Conservation (phyloP, 2,797 vertebrate genomes). For the Urocyon cinereoargenteus region DNA sequence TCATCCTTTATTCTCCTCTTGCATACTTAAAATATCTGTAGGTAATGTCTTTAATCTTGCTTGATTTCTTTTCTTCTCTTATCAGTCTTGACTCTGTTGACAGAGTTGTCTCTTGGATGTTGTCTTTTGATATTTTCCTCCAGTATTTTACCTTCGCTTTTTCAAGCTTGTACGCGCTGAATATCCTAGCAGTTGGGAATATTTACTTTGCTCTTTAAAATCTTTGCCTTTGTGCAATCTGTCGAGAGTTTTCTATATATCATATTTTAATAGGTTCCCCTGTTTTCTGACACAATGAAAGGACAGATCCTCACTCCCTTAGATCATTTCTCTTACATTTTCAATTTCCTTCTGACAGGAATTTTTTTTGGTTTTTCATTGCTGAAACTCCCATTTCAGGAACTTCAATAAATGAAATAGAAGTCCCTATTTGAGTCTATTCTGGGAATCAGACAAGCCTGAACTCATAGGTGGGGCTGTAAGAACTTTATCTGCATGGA, state of each 20-base stretch:
- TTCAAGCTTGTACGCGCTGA: background rate
- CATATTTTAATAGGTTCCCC: background rate
- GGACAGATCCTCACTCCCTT: background rate
- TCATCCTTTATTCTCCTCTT: slow-evolving; percentile 9
- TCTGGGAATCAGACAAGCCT: background rate
- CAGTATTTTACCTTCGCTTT: slow-evolving; percentile 9
- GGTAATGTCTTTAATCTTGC: slow-evolving; percentile 58
- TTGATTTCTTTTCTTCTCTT: background rate
- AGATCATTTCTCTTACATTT: slow-evolving; percentile 28
- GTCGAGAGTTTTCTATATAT: background rate
- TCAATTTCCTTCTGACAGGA: slow-evolving; percentile 38
- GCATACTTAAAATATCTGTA: background rate
- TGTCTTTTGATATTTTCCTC: slow-evolving; percentile 59
- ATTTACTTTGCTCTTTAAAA: slow-evolving; percentile 61
- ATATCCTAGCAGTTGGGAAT: background rate
- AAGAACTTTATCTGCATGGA: background rate
- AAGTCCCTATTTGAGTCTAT: background rate
- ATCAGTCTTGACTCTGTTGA: slow-evolving; percentile 36
- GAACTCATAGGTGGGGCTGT: background rate
- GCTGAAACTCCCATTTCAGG: background rate
- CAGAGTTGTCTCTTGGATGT: slow-evolving; percentile 11
- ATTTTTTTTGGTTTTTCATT: slow-evolving; percentile 34
- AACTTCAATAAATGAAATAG: background rate
- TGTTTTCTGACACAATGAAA: background rate
- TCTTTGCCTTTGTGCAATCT: slow-evolving; percentile 31